These are phyloP conservation scores for Campylomormyrus tamandua DNA, from an alignment of 2,113 vertebrate species.

Conservation along the genomic window DNA sequence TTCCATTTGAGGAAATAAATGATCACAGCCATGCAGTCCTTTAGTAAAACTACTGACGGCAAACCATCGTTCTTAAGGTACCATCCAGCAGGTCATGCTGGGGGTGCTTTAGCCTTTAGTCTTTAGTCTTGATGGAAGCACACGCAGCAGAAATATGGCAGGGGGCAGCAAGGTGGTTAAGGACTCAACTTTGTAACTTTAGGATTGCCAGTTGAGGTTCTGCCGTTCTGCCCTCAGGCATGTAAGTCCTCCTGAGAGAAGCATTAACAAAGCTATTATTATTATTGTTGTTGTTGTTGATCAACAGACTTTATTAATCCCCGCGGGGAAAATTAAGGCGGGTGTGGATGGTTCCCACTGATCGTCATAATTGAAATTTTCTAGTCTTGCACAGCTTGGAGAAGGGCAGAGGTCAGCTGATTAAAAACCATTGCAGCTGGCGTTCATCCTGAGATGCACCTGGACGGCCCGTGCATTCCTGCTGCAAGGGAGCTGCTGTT, in stretches of 20 bases:
- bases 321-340: neutral
- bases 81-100: neutral
- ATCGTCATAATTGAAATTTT: neutral
- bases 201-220: neutral
- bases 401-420: neutral
- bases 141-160: neutral
- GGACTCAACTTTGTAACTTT: neutral
- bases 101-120: neutral
- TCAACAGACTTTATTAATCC: neutral
- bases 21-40: neutral
- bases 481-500: neutral
- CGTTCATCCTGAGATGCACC: neutral
- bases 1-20: slow-evolving; percentile 4
- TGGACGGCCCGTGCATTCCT: neutral
- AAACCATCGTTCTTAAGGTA: neutral
- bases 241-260: neutral
- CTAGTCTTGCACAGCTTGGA: neutral
- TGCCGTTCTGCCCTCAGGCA: neutral
- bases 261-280: neutral
- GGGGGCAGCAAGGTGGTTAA: neutral
- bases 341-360: neutral
- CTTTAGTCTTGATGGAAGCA: neutral
- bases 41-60: neutral
- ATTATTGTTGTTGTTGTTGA: neutral
- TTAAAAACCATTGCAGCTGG: slow-evolving; percentile 1